A percentile compares a stretch with the other conserved stretches of the same genome.
These are phyloP conservation scores for Dasyornis broadbenti DNA, from an alignment of 2,113 vertebrate genomes.

Conservation along the genomic window DNA sequence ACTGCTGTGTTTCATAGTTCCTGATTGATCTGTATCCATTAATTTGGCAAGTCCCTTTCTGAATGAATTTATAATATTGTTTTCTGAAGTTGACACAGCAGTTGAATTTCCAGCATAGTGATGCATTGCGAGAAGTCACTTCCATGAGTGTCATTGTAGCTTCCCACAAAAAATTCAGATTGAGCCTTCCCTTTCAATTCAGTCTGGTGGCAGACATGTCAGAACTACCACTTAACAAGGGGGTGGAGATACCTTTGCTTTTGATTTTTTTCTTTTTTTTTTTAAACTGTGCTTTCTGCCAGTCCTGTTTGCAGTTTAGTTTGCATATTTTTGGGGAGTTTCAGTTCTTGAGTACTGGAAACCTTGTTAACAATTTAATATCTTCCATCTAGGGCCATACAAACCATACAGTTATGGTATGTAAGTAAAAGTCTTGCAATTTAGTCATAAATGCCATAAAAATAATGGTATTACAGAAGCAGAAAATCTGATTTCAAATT, in stretches of 20 bases:
- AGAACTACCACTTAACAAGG: neutral
- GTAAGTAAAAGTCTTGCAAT: neutral
- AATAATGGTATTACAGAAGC: neutral
- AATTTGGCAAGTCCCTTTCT: neutral
- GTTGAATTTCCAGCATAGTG: neutral
- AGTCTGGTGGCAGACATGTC: neutral
- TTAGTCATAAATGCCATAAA: neutral
- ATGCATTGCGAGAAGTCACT: neutral
- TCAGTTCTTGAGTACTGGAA: neutral
- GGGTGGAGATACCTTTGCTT: neutral
- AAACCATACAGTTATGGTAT: neutral
- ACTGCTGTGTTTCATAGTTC: neutral
- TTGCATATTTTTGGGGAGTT: neutral
- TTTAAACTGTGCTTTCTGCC: neutral
- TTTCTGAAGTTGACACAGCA: neutral
- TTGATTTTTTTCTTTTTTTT: neutral
- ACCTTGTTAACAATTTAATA: neutral
- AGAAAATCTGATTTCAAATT: neutral
- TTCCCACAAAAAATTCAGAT: neutral
- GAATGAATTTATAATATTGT: neutral
- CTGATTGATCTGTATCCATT: neutral
- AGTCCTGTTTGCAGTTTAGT: neutral
- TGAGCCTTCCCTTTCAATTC: neutral
- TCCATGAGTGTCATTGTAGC: neutral
- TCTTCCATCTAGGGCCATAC: neutral